Conservation (phyloP, 2,888 invertebrate genomes). For the Tenthredo amoena region DNA sequence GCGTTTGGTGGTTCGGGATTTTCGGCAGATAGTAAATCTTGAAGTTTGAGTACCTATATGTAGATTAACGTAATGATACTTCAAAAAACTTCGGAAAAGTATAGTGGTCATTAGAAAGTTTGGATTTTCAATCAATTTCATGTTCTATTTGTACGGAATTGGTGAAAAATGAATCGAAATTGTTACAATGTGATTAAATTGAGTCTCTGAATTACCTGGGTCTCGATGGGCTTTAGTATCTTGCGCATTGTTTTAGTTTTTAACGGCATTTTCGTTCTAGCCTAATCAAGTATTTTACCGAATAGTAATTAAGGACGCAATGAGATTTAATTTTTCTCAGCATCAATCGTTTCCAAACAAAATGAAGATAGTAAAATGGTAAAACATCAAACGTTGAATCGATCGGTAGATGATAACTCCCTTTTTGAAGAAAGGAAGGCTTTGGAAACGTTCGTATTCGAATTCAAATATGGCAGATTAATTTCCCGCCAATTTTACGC, state of each 20-base stretch:
- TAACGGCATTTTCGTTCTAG: slow-evolving; percentile 63
- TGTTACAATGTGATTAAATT: neutral
- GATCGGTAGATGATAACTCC: neutral
- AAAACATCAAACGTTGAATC: neutral
- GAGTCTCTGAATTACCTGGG: slow-evolving; percentile 65
- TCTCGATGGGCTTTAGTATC: slow-evolving; percentile 67
- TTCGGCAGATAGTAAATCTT: slow-evolving; percentile 57
- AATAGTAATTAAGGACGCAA: neutral
- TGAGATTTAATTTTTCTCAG: neutral
- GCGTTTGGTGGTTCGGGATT: slow-evolving; percentile 53
- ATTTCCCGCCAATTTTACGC: slow-evolving; percentile 1
- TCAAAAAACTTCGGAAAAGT: neutral
- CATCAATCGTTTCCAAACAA: slow-evolving; percentile 31
- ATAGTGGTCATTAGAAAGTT: neutral
- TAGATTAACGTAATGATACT: neutral
- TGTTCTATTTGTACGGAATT: neutral
- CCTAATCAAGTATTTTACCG: neutral
- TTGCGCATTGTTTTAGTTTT: slow-evolving; percentile 71
- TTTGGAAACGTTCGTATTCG: neutral
- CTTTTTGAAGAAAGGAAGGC: neutral
- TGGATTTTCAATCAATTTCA: neutral
- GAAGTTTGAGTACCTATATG: slow-evolving; percentile 67
- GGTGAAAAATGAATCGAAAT: neutral
- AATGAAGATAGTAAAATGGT: slow-evolving; percentile 7
- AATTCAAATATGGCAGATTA: neutral